phyloP scores from a whole-genome alignment of 2,797 vertebrate genomes.

The Sebastes paucispinis region DNA sequence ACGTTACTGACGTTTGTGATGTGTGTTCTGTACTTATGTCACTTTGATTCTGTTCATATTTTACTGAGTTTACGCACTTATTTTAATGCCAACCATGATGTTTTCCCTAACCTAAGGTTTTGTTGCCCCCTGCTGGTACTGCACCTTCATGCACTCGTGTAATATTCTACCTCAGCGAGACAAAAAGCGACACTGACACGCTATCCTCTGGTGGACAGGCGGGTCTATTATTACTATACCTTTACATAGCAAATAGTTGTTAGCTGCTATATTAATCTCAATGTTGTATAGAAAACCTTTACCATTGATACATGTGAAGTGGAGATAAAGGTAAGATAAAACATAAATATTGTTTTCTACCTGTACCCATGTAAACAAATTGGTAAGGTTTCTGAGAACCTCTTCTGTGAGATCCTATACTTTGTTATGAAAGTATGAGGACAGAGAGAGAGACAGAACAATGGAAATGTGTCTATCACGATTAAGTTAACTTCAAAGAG shows the following conservation, averaged over 20 bases:
- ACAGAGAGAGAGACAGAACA: not conserved
- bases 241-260: not conserved
- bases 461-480: slow-evolving; percentile 22
- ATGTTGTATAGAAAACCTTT: not conserved
- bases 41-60: not conserved
- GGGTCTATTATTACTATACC: too few relatives aligned
- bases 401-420: not conserved
- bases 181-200: too few relatives aligned
- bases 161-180: too few relatives aligned
- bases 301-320: not conserved
- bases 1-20: not conserved
- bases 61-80: not conserved
- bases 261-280: not conserved
- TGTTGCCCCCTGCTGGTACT: too few relatives aligned
- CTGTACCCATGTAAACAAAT: not conserved
- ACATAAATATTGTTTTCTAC: not conserved
- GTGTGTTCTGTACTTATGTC: not conserved
- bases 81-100: too few relatives aligned
- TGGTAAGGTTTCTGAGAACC: not conserved
- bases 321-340: not conserved
- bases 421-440: not conserved
- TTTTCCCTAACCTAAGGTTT: too few relatives aligned
- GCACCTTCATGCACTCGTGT: too few relatives aligned
- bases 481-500: slow-evolving; percentile 45
- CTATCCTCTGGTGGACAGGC: too few relatives aligned